Conservation (phyloP, 2,797 vertebrate genomes). For the Scolopax bukidnonensis region DNA sequence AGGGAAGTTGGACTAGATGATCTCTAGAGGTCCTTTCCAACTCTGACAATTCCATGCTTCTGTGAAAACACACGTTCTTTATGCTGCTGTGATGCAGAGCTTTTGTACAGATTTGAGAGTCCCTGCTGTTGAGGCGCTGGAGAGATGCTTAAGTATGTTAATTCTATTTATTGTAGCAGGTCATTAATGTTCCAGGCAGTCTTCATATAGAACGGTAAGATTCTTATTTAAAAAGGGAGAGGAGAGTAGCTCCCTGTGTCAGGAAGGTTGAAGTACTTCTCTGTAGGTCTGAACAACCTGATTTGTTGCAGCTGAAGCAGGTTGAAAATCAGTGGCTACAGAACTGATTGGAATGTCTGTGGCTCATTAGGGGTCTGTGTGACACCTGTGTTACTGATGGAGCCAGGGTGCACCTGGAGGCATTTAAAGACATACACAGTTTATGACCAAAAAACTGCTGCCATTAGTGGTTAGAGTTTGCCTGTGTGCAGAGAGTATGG, state of each 20-base stretch:
- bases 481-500: neutral
- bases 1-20: too few species aligned
- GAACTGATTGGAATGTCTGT: neutral
- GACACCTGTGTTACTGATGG: too few species aligned
- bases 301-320: neutral
- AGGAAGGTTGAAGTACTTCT: neutral
- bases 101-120: neutral
- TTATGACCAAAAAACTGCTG: fast-evolving
- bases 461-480: neutral
- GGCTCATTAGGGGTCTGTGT: neutral
- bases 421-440: fast-evolving
- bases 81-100: neutral
- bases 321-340: neutral
- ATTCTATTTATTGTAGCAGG: neutral
- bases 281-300: neutral
- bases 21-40: too few species aligned
- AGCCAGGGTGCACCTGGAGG: neutral
- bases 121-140: too few species aligned
- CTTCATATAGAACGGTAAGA: neutral
- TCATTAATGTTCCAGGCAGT: neutral
- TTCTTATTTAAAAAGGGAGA: neutral
- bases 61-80: neutral
- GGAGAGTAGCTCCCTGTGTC: neutral
- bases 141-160: neutral
- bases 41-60: too few species aligned